Percentiles rank a stretch among this genome's conserved stretches.
phyloP scores from a whole-genome alignment of 2,113 vertebrate species.

The Emydura subglobosa region DNA sequence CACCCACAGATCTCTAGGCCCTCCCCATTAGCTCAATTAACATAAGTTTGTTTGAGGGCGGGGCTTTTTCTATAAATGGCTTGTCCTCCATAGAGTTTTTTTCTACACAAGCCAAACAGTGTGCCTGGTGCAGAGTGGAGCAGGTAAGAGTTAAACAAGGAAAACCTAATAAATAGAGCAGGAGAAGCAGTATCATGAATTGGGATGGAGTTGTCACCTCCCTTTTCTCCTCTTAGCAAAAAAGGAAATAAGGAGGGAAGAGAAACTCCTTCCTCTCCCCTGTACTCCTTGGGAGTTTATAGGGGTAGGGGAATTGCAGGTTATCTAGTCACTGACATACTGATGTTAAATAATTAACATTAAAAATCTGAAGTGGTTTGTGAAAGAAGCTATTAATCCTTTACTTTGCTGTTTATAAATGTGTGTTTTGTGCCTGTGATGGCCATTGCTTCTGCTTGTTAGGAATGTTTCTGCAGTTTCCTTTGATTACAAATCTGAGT shows the following conservation, averaged over 20 bases:
- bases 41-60: neutral
- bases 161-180: neutral
- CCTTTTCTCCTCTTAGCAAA: neutral
- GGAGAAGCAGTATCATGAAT: neutral
- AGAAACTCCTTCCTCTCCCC: rapidly evolving
- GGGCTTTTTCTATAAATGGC: neutral
- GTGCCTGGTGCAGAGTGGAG: neutral
- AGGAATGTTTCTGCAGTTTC: neutral
- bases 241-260: neutral
- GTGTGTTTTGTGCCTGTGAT: neutral
- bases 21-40: neutral
- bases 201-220: neutral
- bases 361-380: neutral
- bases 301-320: neutral
- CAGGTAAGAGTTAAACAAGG: neutral
- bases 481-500: neutral
- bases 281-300: neutral
- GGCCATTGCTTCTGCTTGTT: neutral
- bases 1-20: neutral
- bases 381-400: neutral
- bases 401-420: neutral
- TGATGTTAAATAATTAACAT: neutral
- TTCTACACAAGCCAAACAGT: neutral
- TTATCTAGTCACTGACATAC: neutral
- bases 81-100: neutral